These are phyloP conservation scores for Ashinkailepas kermadecensis DNA, from an alignment of 2,888 invertebrate genomes.

Conservation along the genomic window DNA sequence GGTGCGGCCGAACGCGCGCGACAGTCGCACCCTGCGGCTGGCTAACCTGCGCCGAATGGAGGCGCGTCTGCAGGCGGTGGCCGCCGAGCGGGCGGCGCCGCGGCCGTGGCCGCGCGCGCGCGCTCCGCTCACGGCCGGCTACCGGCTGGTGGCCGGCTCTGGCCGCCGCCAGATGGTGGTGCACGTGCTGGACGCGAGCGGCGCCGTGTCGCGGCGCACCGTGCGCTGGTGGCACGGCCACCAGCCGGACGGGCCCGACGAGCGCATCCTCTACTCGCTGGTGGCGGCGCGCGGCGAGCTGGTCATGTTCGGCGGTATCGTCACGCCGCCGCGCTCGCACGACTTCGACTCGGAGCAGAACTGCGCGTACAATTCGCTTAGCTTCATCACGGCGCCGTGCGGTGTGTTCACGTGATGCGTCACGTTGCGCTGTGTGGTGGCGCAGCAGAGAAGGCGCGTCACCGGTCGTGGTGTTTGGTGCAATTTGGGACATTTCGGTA, in stretches of 20 bases:
- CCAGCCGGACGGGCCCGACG: conserved; percentile 56
- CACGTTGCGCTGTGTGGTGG: too few species aligned
- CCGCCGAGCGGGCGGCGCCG: conserved; percentile 43
- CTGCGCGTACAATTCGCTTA: neutral
- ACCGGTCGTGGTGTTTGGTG: too few species aligned
- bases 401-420: neutral
- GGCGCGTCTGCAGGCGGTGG: conserved; percentile 43
- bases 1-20: conserved; percentile 42
- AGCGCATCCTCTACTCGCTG: conserved; percentile 80
- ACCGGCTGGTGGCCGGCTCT: conserved; percentile 36
- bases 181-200: conserved; percentile 76
- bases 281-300: conserved; percentile 84
- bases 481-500: too few species aligned
- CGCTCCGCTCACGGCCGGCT: conserved; percentile 20
- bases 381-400: neutral
- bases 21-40: conserved; percentile 52
- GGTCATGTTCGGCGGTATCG: conserved; percentile 82
- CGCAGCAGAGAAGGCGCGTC: too few species aligned
- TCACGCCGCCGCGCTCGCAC: neutral
- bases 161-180: conserved; percentile 61
- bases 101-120: conserved; percentile 25
- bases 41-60: conserved; percentile 59
- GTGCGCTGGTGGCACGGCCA: conserved; percentile 56
- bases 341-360: neutral
- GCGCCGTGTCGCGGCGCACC: conserved; percentile 55